phyloP scores from a whole-genome alignment of 2,113 vertebrate genomes.

The Phyllostomus discolor region DNA sequence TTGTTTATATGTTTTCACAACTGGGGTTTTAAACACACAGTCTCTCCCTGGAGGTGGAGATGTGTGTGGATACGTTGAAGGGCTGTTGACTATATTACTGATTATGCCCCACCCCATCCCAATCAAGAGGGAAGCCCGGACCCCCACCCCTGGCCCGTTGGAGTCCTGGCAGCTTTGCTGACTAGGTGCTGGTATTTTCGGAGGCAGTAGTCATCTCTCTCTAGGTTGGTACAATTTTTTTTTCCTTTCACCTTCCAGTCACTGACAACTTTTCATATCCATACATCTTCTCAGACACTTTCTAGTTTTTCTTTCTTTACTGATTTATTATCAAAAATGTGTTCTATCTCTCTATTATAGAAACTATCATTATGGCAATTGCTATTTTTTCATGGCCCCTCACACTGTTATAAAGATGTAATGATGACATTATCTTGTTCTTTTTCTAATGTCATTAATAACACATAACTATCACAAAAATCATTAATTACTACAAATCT shows the following conservation, averaged over 20 bases:
- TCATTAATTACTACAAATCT: conserved; percentile 53
- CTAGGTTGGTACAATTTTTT: not conserved
- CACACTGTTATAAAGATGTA: conserved; percentile 37
- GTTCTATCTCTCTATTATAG: not conserved
- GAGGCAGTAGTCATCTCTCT: not conserved
- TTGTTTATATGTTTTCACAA: not conserved
- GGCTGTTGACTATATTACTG: not conserved
- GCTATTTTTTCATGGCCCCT: not conserved
- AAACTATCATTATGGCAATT: conserved; percentile 13
- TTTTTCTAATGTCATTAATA: conserved; percentile 42
- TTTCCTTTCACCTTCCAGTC: not conserved
- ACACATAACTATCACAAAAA: conserved; percentile 50
- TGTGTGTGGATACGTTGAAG: not conserved
- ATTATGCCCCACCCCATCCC: not conserved
- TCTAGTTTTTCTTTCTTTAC: not conserved
- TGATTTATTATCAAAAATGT: conserved; percentile 38
- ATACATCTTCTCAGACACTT: conserved; percentile 16
- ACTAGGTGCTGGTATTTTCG: not conserved
- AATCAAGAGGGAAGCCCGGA: not conserved
- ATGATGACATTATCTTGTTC: conserved; percentile 49
- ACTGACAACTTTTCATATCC: not conserved
- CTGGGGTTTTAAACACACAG: not conserved
- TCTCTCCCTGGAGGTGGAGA: not conserved
- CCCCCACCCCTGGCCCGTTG: not conserved
- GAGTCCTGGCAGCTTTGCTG: not conserved